Evolutionary conservation across 2,797 vertebrate genomes (phyloP).

Genomic region (Gila robusta): DNA sequence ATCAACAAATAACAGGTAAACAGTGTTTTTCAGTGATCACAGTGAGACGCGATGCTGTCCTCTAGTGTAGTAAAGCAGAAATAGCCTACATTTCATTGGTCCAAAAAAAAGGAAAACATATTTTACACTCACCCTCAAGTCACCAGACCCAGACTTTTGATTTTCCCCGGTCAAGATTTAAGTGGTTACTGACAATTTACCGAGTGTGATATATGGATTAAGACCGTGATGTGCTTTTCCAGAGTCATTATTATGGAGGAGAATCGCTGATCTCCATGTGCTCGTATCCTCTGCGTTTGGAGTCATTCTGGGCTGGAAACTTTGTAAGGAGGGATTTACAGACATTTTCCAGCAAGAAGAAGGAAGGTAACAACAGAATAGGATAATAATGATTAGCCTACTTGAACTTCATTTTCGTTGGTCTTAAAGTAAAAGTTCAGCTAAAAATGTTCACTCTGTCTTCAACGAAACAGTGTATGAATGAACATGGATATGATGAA

Average conservation of each 20-base stretch:
- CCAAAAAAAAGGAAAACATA: too few relatives aligned
- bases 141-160: too few relatives aligned
- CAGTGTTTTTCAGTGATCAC: background rate
- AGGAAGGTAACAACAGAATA: conserved; percentile 70
- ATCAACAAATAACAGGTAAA: conserved; percentile 5
- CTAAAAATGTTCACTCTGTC: too few relatives aligned
- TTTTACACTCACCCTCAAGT: too few relatives aligned
- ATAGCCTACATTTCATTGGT: background rate
- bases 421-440: background rate
- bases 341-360: conserved; percentile 80
- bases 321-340: conserved; percentile 65
- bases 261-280: conserved; percentile 75
- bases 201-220: too few relatives aligned
- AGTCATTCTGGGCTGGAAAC: conserved; percentile 73
- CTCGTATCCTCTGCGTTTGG: conserved; percentile 66
- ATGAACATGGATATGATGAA: background rate
- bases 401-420: too few relatives aligned
- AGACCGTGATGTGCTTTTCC: conserved; percentile 2
- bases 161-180: too few relatives aligned
- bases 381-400: too few relatives aligned
- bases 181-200: too few relatives aligned
- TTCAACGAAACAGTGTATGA: too few relatives aligned
- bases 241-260: conserved; percentile 78
- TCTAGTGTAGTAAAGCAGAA: background rate
- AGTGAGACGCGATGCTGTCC: background rate